Evolutionary conservation across 1,140 invertebrate genomes (phyloP).

Genomic region (Rhyacophila brunnea): DNA sequence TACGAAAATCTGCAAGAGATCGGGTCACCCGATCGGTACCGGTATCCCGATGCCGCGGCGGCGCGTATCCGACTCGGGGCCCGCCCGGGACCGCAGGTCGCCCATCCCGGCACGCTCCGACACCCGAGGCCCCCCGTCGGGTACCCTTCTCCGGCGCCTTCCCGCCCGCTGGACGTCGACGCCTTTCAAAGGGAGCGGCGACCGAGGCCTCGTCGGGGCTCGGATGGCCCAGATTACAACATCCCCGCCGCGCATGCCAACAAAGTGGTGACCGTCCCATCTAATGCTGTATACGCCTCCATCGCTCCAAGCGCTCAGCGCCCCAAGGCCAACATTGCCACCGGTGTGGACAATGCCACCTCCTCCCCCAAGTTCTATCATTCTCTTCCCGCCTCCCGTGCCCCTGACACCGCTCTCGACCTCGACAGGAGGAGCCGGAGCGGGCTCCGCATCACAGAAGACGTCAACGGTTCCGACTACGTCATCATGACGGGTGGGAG

Average conservation of each 20-base stretch:
- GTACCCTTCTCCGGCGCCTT: conserved; percentile 33
- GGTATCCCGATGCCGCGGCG: conserved; percentile 1
- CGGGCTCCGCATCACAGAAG: conserved; percentile 56
- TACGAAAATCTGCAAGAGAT: conserved; percentile 68
- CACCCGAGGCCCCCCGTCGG: conserved; percentile 41
- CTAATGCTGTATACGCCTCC: conserved; percentile 54
- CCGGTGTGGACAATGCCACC: conserved; percentile 46
- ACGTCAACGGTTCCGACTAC: conserved; percentile 67
- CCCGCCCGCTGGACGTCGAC: conserved; percentile 44
- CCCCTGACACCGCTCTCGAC: conserved; percentile 39
- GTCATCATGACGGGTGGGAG: conserved; percentile 68
- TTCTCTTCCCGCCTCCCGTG: conserved; percentile 41
- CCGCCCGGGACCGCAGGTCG: conserved; percentile 15
- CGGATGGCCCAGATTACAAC: conserved; percentile 46
- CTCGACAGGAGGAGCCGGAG: conserved; percentile 42
- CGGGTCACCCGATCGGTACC: conserved; percentile 6
- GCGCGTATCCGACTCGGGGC: background rate
- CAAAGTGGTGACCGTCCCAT: conserved; percentile 49
- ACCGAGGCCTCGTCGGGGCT: conserved; percentile 34
- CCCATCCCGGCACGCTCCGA: conserved; percentile 39
- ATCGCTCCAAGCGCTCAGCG: conserved; percentile 54
- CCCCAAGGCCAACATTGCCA: conserved; percentile 53
- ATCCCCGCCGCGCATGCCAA: conserved; percentile 46
- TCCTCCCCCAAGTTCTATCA: conserved; percentile 51
- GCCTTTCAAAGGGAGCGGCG: conserved; percentile 45